Percentiles rank a stretch among this genome's conserved stretches.
Conservation (phyloP, 2,888 invertebrate genomes). For the Mayetiola destructor region DNA sequence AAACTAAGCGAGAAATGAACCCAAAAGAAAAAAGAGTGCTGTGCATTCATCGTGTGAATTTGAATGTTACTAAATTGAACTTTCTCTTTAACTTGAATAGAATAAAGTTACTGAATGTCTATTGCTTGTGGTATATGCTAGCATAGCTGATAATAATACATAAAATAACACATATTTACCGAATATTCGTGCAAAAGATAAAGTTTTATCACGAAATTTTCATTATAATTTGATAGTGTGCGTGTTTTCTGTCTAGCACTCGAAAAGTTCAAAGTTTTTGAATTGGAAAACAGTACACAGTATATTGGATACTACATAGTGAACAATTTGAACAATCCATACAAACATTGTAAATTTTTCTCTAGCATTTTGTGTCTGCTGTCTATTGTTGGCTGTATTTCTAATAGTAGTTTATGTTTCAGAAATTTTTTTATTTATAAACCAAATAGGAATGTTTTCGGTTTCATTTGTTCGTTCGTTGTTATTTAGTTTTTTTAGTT, state of each 20-base stretch:
- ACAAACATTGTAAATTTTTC: not conserved
- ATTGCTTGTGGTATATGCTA: not conserved
- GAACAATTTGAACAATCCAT: not conserved
- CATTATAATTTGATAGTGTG: not conserved
- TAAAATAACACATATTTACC: conserved; percentile 11
- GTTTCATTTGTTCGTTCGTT: not conserved
- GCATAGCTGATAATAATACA: conserved; percentile 9
- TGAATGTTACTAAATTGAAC: conserved; percentile 2
- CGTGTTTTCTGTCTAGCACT: not conserved
- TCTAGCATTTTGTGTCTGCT: not conserved
- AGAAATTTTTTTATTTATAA: conserved; percentile 9
- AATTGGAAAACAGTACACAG: not conserved
- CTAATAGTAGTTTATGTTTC: conserved; percentile 1
- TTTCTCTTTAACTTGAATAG: conserved; percentile 9
- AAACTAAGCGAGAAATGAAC: too few species aligned
- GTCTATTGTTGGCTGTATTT: not conserved
- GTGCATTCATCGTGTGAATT: not conserved
- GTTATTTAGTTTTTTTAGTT: not conserved
- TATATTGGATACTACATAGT: not conserved
- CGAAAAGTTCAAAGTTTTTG: not conserved
- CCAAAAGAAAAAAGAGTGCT: too few species aligned
- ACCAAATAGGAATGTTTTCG: not conserved
- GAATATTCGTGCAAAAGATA: conserved; percentile 10
- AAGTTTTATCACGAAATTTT: conserved; percentile 9
- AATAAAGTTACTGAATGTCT: not conserved